Evolutionary conservation across 2,888 invertebrate species (phyloP).

Genomic region (Platynereis dumerilii): DNA sequence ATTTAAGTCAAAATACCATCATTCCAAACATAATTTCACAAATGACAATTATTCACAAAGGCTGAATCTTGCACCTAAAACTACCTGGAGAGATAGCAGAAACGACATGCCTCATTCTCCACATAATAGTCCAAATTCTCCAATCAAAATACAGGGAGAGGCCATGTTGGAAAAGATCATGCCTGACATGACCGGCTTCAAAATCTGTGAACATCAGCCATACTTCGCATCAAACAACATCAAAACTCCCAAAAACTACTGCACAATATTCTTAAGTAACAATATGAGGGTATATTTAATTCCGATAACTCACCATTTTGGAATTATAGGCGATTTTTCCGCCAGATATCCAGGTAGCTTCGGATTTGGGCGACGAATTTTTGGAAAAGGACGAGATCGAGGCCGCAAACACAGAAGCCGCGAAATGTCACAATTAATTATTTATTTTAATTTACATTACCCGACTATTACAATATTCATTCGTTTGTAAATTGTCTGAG

Average conservation of each 20-base stretch:
- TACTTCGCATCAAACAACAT: neutral
- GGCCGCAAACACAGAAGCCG: neutral
- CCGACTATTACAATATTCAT: no score
- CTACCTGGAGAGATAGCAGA: no score
- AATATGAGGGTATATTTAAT: neutral
- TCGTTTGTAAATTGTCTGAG: no score
- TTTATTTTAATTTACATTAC: no score
- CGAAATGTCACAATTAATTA: no score
- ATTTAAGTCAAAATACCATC: no score
- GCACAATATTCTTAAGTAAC: neutral
- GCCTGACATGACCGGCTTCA: neutral
- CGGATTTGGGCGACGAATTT: slow-evolving; percentile 47
- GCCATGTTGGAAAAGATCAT: neutral
- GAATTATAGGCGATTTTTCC: slow-evolving; percentile 1
- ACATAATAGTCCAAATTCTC: no score
- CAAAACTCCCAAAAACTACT: neutral
- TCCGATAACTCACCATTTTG: slow-evolving; percentile 26
- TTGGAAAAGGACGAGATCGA: slow-evolving; percentile 42
- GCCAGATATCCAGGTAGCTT: slow-evolving; percentile 41
- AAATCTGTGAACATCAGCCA: neutral
- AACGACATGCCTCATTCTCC: no score
- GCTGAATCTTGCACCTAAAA: no score
- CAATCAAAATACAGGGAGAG: no score
- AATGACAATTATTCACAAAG: no score
- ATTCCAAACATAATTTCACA: no score